phyloP scores from a whole-genome alignment of 2,888 invertebrate species.

The Eutolmus rufibarbis region DNA sequence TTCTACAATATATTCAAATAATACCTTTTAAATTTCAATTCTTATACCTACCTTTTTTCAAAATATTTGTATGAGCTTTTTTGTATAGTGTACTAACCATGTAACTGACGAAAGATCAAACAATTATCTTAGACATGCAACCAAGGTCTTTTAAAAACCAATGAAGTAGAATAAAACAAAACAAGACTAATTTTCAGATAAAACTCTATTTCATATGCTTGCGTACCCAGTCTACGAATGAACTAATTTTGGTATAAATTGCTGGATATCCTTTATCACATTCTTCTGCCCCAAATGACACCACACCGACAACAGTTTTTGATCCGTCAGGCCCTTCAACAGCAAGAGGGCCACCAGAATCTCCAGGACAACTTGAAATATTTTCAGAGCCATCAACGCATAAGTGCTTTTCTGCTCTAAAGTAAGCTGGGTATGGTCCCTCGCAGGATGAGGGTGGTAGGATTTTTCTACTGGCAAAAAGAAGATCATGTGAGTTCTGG shows the following conservation, averaged over 20 bases:
- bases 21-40: no score
- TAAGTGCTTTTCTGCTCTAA: not conserved
- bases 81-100: no score
- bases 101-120: no score
- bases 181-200: not conserved
- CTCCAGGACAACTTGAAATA: conserved; percentile 55
- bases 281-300: conserved; percentile 26
- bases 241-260: not conserved
- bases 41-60: no score
- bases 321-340: conserved; percentile 23
- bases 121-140: no score
- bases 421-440: not conserved
- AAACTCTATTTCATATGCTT: not conserved
- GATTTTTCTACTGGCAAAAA: not conserved
- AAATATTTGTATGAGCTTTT: no score
- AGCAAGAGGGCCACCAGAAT: conserved; percentile 56
- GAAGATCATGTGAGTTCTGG: not conserved
- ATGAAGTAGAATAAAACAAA: not conserved
- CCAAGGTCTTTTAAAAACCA: no score
- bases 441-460: not conserved
- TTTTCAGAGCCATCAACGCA: not conserved
- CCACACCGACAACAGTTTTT: conserved; percentile 19
- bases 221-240: not conserved
- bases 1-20: no score
- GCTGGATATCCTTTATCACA: conserved; percentile 36